A percentile compares a stretch with the other conserved stretches of the same genome.
Evolutionary conservation across 2,797 vertebrate genomes (phyloP).

Genomic region (Diglossa cyanea): DNA sequence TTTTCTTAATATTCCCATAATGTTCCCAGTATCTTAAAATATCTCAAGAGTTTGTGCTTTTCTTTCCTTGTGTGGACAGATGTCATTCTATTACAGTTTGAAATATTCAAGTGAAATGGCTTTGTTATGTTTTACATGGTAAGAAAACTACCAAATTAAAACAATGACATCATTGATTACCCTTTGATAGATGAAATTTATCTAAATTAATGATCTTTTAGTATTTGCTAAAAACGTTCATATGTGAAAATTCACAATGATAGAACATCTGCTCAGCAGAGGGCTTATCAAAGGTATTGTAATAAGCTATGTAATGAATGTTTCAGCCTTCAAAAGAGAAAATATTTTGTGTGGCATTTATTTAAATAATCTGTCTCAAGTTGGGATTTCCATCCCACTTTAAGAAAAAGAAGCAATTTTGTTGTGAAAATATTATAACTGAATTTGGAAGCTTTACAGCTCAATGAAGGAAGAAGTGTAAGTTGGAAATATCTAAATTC

Average conservation of each 20-base stretch:
- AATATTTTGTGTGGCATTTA: background rate
- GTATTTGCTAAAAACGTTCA: background rate
- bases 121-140: background rate
- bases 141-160: background rate
- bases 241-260: background rate
- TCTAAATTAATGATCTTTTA: conserved; percentile 20
- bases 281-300: conserved; percentile 7
- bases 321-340: conserved; percentile 12
- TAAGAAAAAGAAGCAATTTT: background rate
- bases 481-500: background rate
- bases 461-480: accelerated
- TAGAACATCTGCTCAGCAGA: conserved; percentile 12
- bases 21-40: background rate
- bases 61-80: background rate
- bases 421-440: background rate
- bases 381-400: background rate
- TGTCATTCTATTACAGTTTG: background rate
- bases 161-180: background rate
- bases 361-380: background rate
- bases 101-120: background rate
- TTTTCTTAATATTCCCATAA: background rate
- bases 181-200: background rate
- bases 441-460: background rate
- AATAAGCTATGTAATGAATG: conserved; percentile 9
- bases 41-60: background rate